Evolutionary conservation across 2,797 vertebrate species (phyloP).

Genomic region (Pteropus rufus): DNA sequence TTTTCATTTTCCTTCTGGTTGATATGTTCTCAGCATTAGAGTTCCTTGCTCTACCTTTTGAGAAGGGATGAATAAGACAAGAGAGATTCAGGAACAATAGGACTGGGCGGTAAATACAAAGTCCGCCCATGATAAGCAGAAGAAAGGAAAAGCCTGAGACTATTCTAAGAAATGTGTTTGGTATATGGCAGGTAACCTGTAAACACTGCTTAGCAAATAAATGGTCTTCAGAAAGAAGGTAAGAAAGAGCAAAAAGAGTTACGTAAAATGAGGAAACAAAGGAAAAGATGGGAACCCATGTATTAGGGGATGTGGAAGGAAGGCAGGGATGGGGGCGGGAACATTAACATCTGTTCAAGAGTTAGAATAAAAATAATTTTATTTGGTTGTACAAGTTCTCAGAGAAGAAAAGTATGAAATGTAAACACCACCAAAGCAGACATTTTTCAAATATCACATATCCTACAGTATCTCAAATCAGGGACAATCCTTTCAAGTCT

Average conservation of each 20-base stretch:
- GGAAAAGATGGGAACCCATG: neutral
- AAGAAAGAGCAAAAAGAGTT: neutral
- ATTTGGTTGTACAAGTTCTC: neutral
- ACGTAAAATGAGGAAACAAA: neutral
- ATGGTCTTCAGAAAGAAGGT: neutral
- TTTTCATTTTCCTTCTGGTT: slow-evolving; percentile 6
- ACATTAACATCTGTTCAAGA: neutral
- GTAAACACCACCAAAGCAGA: neutral
- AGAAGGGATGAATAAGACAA: neutral
- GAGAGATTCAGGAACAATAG: neutral
- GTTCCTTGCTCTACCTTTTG: neutral
- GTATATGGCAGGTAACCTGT: neutral
- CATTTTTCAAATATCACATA: neutral
- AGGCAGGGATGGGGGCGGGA: neutral
- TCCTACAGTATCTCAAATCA: neutral
- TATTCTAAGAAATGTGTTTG: neutral
- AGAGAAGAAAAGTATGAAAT: slow-evolving; percentile 4
- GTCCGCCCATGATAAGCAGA: neutral
- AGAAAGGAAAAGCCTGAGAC: neutral
- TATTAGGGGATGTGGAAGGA: neutral
- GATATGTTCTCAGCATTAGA: neutral
- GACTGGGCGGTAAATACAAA: neutral
- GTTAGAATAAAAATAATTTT: neutral
- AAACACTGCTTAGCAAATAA: neutral
- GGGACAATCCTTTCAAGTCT: neutral